A percentile compares a stretch with the other conserved stretches of the same genome.
phyloP scores from a whole-genome alignment of 2,113 vertebrate genomes.

The Casuarius casuarius region DNA sequence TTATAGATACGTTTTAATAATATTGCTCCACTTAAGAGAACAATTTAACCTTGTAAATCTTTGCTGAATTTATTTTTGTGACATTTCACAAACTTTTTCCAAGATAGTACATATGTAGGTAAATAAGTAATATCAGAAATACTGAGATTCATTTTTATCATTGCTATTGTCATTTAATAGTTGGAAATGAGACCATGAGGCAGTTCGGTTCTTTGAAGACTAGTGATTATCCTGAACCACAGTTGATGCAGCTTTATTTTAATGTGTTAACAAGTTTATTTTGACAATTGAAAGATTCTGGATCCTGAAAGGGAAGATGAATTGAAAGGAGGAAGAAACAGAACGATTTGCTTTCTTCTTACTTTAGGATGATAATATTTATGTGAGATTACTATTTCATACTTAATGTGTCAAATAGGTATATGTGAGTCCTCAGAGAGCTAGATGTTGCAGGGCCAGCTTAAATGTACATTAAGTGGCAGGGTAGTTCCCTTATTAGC shows the following conservation, averaged over 20 bases:
- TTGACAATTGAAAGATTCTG: background rate
- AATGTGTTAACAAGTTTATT: background rate
- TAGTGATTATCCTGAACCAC: background rate
- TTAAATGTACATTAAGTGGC: background rate
- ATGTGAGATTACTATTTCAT: background rate
- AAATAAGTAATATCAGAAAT: background rate
- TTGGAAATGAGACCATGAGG: background rate
- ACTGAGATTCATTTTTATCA: background rate
- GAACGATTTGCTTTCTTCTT: background rate
- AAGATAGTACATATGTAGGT: background rate
- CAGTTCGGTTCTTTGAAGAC: background rate
- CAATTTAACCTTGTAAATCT: background rate
- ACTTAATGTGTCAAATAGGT: background rate
- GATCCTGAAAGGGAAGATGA: background rate
- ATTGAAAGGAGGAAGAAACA: background rate
- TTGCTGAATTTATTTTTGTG: background rate
- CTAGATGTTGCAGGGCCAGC: background rate
- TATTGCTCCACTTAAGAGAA: background rate
- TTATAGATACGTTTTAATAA: background rate
- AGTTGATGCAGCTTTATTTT: background rate
- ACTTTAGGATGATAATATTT: background rate
- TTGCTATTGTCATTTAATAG: background rate
- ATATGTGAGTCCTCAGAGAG: background rate
- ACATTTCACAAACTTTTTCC: background rate
- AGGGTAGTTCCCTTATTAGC: background rate